Evolutionary conservation across 35 echinoderm and acorn worm species (phyloP).

Genomic region (Strongylocentrotus purpuratus): DNA sequence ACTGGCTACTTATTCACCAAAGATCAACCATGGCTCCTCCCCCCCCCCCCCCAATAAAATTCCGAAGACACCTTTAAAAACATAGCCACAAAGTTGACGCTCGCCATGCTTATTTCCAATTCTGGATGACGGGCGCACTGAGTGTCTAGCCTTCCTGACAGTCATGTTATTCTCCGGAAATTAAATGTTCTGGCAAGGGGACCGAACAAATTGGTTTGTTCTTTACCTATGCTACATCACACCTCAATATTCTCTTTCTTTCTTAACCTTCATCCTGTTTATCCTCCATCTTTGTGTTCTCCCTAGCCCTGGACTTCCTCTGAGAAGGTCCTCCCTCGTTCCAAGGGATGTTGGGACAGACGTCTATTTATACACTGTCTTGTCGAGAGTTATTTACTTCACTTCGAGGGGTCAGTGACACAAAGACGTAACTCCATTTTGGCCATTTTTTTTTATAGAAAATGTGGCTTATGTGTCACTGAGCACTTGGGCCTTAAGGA

Average conservation of each 20-base stretch:
- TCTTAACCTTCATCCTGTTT: neutral
- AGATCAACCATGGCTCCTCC: no score
- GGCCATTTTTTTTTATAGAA: no score
- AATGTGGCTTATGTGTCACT: no score
- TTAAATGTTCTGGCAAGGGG: neutral
- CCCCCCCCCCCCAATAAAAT: no score
- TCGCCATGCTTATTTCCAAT: neutral
- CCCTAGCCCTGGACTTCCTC: neutral
- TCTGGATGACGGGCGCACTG: neutral
- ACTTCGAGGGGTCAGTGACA: neutral
- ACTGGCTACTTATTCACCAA: no score
- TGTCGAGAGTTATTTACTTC: neutral
- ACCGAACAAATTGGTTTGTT: neutral
- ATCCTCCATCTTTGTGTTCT: neutral
- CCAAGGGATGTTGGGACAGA: neutral
- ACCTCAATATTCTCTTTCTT: neutral
- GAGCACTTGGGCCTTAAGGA: no score
- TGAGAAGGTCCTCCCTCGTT: neutral
- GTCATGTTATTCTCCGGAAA: neutral
- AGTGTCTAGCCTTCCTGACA: neutral
- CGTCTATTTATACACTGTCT: neutral
- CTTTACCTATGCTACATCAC: neutral
- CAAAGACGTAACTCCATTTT: no score
- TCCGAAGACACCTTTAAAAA: no score
- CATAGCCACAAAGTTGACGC: neutral